A percentile compares a stretch with the other conserved stretches of the same genome.
Conservation (phyloP, 2,113 vertebrate genomes). For the Orthonyx spaldingii region DNA sequence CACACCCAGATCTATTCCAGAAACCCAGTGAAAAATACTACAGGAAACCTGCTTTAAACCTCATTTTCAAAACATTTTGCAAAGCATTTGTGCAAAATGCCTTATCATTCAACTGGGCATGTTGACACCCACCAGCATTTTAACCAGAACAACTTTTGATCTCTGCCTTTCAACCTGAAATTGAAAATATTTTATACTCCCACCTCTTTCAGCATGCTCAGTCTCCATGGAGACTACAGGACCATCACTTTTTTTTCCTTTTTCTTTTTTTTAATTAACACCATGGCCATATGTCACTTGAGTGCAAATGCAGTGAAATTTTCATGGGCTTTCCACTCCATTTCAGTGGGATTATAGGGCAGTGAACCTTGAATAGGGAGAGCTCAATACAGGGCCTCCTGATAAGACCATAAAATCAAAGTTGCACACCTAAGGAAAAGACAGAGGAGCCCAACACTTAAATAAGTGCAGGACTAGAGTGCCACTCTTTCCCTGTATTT, state of each 20-base stretch:
- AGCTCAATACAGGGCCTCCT: background rate
- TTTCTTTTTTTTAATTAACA: background rate
- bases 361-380: background rate
- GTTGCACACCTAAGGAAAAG: background rate
- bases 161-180: conserved; percentile 9
- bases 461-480: background rate
- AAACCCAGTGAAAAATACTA: background rate
- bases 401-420: background rate
- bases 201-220: background rate
- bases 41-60: background rate
- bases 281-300: background rate
- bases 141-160: conserved; percentile 40
- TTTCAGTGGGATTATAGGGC: background rate
- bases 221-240: conserved; percentile 49
- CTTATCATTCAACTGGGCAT: background rate
- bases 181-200: conserved; percentile 2
- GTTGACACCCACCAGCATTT: background rate
- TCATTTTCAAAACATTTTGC: background rate
- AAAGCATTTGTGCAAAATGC: background rate
- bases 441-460: background rate
- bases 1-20: background rate
- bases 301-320: background rate
- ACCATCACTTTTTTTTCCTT: background rate
- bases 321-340: background rate
- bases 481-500: background rate